Evolutionary conservation across 2,888 invertebrate genomes (phyloP), one percentile per base, ranked within the genome.

Genomic region (Plemyria rubiginata): DNA sequence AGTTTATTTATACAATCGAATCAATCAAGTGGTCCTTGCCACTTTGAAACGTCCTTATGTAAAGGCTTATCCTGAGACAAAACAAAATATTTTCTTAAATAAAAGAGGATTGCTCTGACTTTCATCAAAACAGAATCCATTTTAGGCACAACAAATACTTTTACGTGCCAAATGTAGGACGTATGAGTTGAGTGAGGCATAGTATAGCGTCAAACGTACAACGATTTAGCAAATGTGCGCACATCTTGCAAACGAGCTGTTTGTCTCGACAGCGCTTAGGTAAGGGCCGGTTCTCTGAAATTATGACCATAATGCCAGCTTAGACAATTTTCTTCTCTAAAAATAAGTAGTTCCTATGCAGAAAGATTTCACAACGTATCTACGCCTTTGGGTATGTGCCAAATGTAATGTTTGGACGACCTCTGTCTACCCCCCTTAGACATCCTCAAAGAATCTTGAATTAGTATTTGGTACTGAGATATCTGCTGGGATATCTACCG

Each of bases 221-320:
- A 50, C 65, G 55, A 63, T 70, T 65, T 62, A 50, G 58, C 50
- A 52, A 67, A 70, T 66, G 65, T 57, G 56, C 58, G 22, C 60
- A 22, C 65, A 62, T 69, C 61, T 55, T 50, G 29, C 53, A 55
- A 67, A 68, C 65, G 60, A 68, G 55, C 38, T 48, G 54, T 43
- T 53, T 49, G 59, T 53, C 53, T 32, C 38, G 53, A 36, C 29
- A 56, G 29, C 15, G 55, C 52, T 63, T 55, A 63, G 15, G 11
- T 45, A 45, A 45, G 3, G 11, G 3, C 2, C 9, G 4, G 45
- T 45, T 16, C 16, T 45, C 45, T 16, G 16, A 45, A 45, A 45
- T 16, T 0, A 45, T 15, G 8, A 45, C 11, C 16, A 2, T 45
- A 16, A 45, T 45, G 9, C 7, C 16, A 45, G 11, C 0, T 11